Conservation (phyloP, 2,888 invertebrate species). For the Agriopis aurantiaria region DNA sequence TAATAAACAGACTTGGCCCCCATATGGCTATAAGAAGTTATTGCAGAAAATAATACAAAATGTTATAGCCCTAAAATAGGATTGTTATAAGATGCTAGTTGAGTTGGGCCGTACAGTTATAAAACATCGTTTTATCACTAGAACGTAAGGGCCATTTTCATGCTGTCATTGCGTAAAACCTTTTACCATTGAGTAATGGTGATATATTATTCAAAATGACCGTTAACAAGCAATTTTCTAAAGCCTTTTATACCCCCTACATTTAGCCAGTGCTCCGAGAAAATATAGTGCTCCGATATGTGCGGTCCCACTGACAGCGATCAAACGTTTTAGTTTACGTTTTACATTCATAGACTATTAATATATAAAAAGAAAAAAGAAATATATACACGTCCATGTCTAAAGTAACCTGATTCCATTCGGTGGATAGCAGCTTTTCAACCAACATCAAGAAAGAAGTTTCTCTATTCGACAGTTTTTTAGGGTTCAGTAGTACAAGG, state of each 20-base stretch:
- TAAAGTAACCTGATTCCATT: neutral
- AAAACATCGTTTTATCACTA: neutral
- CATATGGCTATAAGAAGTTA: no score
- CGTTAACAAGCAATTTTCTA: constrained; percentile 48
- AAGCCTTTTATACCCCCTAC: constrained; percentile 43
- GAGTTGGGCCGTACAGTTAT: neutral
- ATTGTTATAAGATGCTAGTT: neutral
- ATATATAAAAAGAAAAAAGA: no score
- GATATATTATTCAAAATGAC: constrained; percentile 48
- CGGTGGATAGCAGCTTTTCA: neutral
- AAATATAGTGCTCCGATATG: constrained; percentile 45
- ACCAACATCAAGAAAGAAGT: no score
- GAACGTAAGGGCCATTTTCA: constrained; percentile 1
- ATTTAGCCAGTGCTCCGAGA: constrained; percentile 35
- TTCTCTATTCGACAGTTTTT: no score
- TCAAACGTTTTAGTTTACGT: neutral
- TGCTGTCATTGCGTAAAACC: constrained; percentile 20
- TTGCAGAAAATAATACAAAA: neutral
- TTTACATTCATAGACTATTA: no score
- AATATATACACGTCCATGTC: no score
- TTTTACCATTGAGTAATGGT: constrained; percentile 27
- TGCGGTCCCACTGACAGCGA: constrained; percentile 38
- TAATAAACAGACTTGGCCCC: no score
- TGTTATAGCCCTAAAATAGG: neutral
- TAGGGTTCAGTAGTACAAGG: no score